phyloP scores from a whole-genome alignment of 2,888 invertebrate species.

The Acheta domesticus region DNA sequence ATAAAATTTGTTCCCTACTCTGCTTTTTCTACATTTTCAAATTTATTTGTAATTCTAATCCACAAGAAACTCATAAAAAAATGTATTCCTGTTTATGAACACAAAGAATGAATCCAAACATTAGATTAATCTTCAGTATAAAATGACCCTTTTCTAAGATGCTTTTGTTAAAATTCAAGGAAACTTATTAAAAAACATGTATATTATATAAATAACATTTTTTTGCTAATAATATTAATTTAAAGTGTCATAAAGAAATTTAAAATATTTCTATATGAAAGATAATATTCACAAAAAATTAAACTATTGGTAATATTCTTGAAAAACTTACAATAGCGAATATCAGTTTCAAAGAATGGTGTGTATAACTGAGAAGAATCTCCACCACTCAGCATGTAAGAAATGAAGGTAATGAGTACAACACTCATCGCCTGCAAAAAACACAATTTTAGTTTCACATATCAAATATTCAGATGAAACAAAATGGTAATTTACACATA shows the following conservation, averaged over 20 bases:
- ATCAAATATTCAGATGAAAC: background rate
- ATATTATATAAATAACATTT: too few species aligned
- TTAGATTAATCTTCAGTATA: background rate
- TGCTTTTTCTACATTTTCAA: too few species aligned
- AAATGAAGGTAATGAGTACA: conserved; percentile 68
- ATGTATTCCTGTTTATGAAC: too few species aligned
- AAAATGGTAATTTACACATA: background rate
- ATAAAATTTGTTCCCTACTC: too few species aligned
- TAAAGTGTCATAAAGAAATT: too few species aligned
- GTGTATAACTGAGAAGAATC: conserved; percentile 86
- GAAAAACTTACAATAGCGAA: conserved; percentile 63
- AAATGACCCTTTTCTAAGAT: background rate
- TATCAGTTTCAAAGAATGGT: conserved; percentile 84
- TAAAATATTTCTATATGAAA: too few species aligned
- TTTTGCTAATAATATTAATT: too few species aligned
- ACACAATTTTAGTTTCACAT: conserved; percentile 22
- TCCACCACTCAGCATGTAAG: conserved; percentile 79
- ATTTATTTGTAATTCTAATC: too few species aligned
- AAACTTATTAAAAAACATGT: too few species aligned
- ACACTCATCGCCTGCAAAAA: conserved; percentile 61
- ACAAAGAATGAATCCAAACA: background rate
- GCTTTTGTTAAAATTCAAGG: background rate
- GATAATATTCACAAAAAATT: too few species aligned
- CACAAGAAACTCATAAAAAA: too few species aligned
- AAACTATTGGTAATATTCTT: too few species aligned